Conservation (phyloP, 2,113 vertebrate genomes). For the Mungos mungo region DNA sequence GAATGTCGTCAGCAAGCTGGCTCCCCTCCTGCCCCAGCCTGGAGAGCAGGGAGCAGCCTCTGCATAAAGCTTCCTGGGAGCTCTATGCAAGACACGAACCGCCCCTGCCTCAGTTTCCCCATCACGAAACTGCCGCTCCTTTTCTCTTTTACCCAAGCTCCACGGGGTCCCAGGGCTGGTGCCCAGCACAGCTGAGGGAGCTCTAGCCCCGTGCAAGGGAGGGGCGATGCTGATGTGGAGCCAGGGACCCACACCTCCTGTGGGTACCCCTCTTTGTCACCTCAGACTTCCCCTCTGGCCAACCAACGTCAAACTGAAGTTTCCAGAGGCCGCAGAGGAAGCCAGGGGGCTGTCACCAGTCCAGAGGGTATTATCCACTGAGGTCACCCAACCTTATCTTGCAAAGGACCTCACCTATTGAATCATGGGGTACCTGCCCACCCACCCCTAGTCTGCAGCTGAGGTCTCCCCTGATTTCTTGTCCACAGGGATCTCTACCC, state of each 20-base stretch:
- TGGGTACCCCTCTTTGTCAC: not conserved
- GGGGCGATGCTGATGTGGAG: accelerated
- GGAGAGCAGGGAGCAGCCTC: not conserved
- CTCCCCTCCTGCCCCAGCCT: not conserved
- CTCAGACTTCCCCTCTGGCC: not conserved
- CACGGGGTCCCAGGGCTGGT: not conserved
- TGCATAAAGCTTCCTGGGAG: not conserved
- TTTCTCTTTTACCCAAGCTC: not conserved
- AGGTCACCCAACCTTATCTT: not conserved
- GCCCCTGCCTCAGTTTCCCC: not conserved
- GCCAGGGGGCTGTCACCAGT: not conserved
- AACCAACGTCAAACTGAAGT: no score
- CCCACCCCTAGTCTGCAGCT: not conserved
- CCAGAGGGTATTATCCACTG: not conserved
- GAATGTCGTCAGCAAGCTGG: not conserved
- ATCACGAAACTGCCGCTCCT: not conserved
- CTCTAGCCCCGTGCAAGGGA: accelerated
- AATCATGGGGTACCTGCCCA: not conserved
- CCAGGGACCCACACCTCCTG: not conserved
- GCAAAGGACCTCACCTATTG: not conserved
- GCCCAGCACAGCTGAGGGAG: not conserved
- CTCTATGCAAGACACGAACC: not conserved
- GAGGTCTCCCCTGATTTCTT: not conserved
- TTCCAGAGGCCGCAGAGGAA: not conserved
- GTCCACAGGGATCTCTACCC: not conserved